Conservation (phyloP, 2,113 vertebrate species). For the Amblyopsis rosae region DNA sequence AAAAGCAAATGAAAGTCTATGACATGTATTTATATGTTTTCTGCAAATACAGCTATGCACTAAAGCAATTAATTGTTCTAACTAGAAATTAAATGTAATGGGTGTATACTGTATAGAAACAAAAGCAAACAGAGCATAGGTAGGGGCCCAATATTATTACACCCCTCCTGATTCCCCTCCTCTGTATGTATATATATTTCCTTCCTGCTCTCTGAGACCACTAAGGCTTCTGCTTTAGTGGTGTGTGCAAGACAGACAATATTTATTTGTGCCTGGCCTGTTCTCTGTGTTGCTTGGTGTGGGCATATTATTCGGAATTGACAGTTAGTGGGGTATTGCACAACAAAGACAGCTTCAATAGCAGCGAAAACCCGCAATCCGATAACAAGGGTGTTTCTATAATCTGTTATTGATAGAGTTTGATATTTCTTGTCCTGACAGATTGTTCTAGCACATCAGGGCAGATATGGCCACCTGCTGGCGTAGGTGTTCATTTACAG, state of each 20-base stretch:
- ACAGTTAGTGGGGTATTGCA: slow-evolving; percentile 31
- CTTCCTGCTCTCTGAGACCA: slow-evolving; percentile 36
- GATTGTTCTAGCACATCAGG: slow-evolving; percentile 8
- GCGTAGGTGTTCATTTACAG: slow-evolving; percentile 15
- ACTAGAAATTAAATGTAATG: no score
- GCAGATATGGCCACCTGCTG: slow-evolving; percentile 18
- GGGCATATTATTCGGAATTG: slow-evolving; percentile 37
- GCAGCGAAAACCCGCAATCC: slow-evolving; percentile 17
- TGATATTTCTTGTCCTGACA: slow-evolving; percentile 32
- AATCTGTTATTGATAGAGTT: slow-evolving; percentile 13
- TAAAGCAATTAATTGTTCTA: no score
- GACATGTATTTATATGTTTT: no score
- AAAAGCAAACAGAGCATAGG: no score
- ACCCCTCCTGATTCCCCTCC: no score
- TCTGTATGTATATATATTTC: slow-evolving; percentile 6
- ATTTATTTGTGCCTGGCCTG: background rate
- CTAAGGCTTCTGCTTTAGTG: slow-evolving; percentile 19
- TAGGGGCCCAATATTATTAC: background rate
- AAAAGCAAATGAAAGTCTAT: no score
- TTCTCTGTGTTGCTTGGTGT: slow-evolving; percentile 9
- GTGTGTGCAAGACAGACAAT: slow-evolving; percentile 6
- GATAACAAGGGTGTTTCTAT: background rate
- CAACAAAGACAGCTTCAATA: slow-evolving; percentile 23
- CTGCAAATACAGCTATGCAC: no score
- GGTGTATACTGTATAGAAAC: no score